Evolutionary conservation across 2,888 invertebrate genomes (phyloP), one percentile per base, ranked within the genome.

Genomic region (Lasioglossum leucozonium): DNA sequence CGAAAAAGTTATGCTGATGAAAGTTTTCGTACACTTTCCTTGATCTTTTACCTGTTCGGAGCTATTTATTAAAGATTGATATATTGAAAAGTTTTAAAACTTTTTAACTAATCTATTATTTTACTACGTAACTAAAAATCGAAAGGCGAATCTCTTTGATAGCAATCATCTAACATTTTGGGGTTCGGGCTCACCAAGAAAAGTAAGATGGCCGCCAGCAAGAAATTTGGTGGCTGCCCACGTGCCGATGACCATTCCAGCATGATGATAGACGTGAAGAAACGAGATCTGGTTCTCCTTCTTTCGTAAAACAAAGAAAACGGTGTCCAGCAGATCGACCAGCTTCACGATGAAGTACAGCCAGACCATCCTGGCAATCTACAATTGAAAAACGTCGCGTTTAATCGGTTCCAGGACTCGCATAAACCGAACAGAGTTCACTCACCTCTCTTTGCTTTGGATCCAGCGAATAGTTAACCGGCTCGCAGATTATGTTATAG

Each of bases 191-290:
- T 84, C 88, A 94, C 95, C 95, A 88, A 95, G 73, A 78, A 94
- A 93, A 10, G 92, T 93, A 4, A 88, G 84, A 44, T 94, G 95
- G 72, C 95, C 95, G 95, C 97, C 96, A 88, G 96, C 95, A 0
- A 96, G 90, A 91, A 96, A 97, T 95, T 97, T 97, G 1, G 95
- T 93, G 3, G 95, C 96, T 26, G 95, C 93, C 97, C 97, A 98
- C 81, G 96, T 95, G 0, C 96, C 96, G 8, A 96, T 58, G 0
- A 97, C 96, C 98, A 98, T 98, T 0, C 97, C 97, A 0, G 97
- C 96, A 93, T 98, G 98, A 94, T 98, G 98, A 93, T 98, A 98
- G 8, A 98, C 96, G 93, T 98, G 98, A 44, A 98, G 96, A 92
- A 98, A 98, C 3, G 97, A 96, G 26, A 98, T 96, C 95, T 98